phyloP scores from a whole-genome alignment of 2,797 vertebrate genomes.

The Microctenopoma stevenorrisi region DNA sequence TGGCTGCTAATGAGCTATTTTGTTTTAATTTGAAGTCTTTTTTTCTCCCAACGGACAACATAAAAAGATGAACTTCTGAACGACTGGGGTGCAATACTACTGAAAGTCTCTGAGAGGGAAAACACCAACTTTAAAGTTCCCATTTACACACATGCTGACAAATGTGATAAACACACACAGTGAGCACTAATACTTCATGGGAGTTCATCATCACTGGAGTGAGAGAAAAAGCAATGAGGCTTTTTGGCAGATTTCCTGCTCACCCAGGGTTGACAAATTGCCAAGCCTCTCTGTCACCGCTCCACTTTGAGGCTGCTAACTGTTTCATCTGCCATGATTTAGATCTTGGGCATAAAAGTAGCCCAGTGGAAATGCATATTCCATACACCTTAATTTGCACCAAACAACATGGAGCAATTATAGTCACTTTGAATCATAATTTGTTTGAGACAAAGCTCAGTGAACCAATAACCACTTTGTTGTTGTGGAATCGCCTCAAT shows the following conservation, averaged over 20 bases:
- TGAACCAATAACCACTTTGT: slow-evolving; percentile 71
- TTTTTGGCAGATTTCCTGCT: slow-evolving; percentile 83
- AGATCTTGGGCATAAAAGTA: slow-evolving; percentile 72
- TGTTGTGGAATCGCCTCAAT: slow-evolving; percentile 44
- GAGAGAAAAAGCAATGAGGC: slow-evolving; percentile 69
- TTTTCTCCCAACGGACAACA: slow-evolving; percentile 49
- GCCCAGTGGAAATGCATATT: slow-evolving; percentile 67
- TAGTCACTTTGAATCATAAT: slow-evolving; percentile 71
- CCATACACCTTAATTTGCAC: slow-evolving; percentile 75
- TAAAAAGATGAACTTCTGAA: slow-evolving; percentile 60
- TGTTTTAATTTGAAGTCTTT: slow-evolving; percentile 53
- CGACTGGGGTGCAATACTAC: slow-evolving; percentile 33
- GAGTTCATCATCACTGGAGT: slow-evolving; percentile 81
- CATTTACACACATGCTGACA: slow-evolving; percentile 70
- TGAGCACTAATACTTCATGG: slow-evolving; percentile 72
- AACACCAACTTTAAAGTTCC: slow-evolving; percentile 59
- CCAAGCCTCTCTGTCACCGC: slow-evolving; percentile 76
- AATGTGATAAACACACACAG: slow-evolving; percentile 74
- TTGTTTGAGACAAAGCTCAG: slow-evolving; percentile 60
- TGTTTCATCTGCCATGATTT: slow-evolving; percentile 79
- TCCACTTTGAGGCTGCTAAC: slow-evolving; percentile 75
- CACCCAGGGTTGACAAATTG: slow-evolving; percentile 81
- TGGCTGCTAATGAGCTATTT: slow-evolving; percentile 66
- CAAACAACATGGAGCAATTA: slow-evolving; percentile 69
- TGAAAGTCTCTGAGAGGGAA: slow-evolving; percentile 45